phyloP scores from a whole-genome alignment of 2,113 vertebrate species.

The Cinclus mexicanus region DNA sequence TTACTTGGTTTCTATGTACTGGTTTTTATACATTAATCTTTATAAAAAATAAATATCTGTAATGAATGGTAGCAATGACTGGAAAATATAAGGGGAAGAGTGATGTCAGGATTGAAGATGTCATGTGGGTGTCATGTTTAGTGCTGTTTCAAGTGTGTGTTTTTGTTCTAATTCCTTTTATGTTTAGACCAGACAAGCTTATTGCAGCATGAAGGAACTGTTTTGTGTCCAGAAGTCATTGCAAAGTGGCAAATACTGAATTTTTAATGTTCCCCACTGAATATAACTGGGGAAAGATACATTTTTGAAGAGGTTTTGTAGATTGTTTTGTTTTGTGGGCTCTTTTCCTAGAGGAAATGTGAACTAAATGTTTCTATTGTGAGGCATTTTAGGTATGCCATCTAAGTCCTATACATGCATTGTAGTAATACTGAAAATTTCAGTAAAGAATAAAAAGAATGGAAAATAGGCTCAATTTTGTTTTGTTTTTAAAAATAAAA shows the following conservation, averaged over 20 bases:
- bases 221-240: constrained; percentile 39
- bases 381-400: not conserved
- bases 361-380: constrained; percentile 1
- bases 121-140: not conserved
- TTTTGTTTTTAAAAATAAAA: constrained; percentile 28
- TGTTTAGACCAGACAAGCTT: not conserved
- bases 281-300: not conserved
- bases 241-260: constrained; percentile 43
- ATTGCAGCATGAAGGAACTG: constrained; percentile 8
- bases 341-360: constrained; percentile 28
- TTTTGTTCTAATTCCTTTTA: not conserved
- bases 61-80: not conserved
- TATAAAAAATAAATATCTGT: constrained; percentile 30
- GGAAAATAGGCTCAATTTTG: constrained; percentile 19
- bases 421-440: not conserved
- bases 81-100: not conserved
- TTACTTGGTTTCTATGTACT: constrained; percentile 13
- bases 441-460: constrained; percentile 41
- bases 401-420: not conserved
- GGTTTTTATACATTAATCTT: constrained; percentile 3
- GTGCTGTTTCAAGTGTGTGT: not conserved
- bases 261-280: constrained; percentile 54
- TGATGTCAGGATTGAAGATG: not conserved
- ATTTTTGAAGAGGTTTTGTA: constrained; percentile 34
- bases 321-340: not conserved